Base-by-base conservation (phyloP, 2,888 invertebrate genomes). In the Parascotia fuliginaria region DNA sequence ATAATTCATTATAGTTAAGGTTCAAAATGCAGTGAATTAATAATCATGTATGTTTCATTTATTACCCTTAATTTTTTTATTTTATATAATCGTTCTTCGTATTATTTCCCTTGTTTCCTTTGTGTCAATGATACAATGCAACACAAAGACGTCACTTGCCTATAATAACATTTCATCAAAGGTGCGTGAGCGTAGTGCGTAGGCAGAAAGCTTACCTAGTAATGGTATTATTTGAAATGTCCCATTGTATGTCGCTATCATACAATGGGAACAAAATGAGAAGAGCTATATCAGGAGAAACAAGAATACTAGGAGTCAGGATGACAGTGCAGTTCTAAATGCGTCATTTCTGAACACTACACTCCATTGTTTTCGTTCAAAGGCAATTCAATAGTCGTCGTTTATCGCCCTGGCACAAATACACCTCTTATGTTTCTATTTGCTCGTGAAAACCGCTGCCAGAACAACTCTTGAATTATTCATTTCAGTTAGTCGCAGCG, bases 311-410 rank as follows among this genome's bases (percentile, higher is more conserved):
- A 41, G 49, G 40, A 65, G 58, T 43, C 58, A 60, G 54, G 57
- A 60, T 65, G 71, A 67, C 71, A 64, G 52, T 49, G 55, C 65
- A 61, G 62, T 67, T 66, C 53, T 65, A 59, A 59, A 53, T 47
- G 47, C 51, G 48, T 62, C 51, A 52, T 60, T 47, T 42, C 41
- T 55, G 48, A 60, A 58, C 50, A 48, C 36, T 62, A 65, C 60
- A 60, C 60, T 64, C 63, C 43, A 65, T 75, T 75, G 77, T 75
- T 70, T 72, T 66, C 65, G 27, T 60, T 69, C 44, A 57, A 66
- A 59, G 48, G 49, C 56, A 56, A 69, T 73, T 71, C 60, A 70
- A 70, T 65, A 62, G 65, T 61, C 40, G 52, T 41, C 43, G 37
- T 55, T 58, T 63, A 69, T 65, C 60, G 29, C 39, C 5, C 31